Evolutionary conservation across 2,888 invertebrate genomes (phyloP), one percentile per base, ranked within the genome.

Genomic region (Tenthredo scrophulariae): DNA sequence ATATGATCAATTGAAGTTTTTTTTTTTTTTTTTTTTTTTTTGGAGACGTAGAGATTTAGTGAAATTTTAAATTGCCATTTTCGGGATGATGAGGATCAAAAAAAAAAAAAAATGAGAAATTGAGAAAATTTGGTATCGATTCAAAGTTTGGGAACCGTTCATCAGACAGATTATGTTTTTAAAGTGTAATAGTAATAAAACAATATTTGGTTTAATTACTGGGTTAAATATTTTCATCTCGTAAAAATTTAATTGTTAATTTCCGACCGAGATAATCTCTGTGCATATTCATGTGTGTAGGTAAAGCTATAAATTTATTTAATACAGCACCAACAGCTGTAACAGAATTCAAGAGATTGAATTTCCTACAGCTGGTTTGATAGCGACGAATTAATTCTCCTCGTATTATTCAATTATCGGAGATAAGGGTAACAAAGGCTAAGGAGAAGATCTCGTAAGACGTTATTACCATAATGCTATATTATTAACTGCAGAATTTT

Each of bases 371-470:
- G 37, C 80, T 5, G 58, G 10, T 15, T 62, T 50, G 37, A 58
- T 80, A 62, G n/a, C 46, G 29, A 18, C 18, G 50, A 54, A 77
- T 54, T 77, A 54, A 26, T 77, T 54, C 26, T 29, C 54, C 9
- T 22, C 13, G 33, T 54, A 77, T 77, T 50, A 77, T 77, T 50
- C 77, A 77, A 77, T 50, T 15, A 77, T 77, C 29, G 29, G 37
- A 72, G 77, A 77, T 77, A 77, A 77, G 29, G 29, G 77, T 77
- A 77, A 46, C 77, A 77, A 50, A 77, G 77, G 50, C 40, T 18
- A 29, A 46, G 50, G 33, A n/a, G 22, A n/a, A 50, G 9, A 18
- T 43, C 74, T 26, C 77, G 50, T 54, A n/a, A 50, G 26, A 54
- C 33, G 77, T 18, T 77, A 50, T 77, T 77, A 77, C 77, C 50